Evolutionary conservation across 2,888 invertebrate genomes (phyloP), one percentile per base, ranked within the genome.

Genomic region (Sipha maydis): DNA sequence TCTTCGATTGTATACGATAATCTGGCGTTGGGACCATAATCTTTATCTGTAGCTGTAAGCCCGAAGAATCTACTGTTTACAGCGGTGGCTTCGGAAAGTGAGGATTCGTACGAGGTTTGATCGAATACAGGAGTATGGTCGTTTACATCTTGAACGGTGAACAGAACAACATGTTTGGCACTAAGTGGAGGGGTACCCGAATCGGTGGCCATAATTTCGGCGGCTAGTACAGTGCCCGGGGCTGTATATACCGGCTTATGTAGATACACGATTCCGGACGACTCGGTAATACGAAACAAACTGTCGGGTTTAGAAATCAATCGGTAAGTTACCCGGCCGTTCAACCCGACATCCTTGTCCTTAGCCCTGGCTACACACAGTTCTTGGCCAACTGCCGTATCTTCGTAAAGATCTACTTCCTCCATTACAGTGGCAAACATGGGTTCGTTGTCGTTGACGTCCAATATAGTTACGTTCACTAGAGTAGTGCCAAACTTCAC

Each of bases 91-190:
- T 99, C 99, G 11, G 95, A 92, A 84, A 99, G 92, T 1, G 98
- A 98, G 4, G 97, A 97, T 93, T 98, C 98, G 92, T 98, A 98
- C 28, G 96, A 96, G 0, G 96, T 96, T 90, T 97, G 95, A 91
- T 97, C 96, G 92, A 99, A 99, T 4, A 97, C 96, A 19, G 98
- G 98, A 0, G 98, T 98, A 91, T 98, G 98, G 92, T 98, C 97
- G 92, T 99, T 99, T 3, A 98, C 97, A 92, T 98, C 98, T 91
- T 95, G 95, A 89, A 98, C 94, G 38, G 94, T 94, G 75, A 96
- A 94, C 54, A 94, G 93, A 77, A 97, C 94, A 14, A 94, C 93
- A 91, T 96, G 95, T 91, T 95, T 96, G 0, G 96, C 95, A 31
- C 95, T 94, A 82, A 97, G 93, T 17, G 95, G 93, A 17, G 95